These are phyloP conservation scores for Palythoa grandiflora DNA, from an alignment of 92 coral and sea anemone genomes.

Conservation along the genomic window DNA sequence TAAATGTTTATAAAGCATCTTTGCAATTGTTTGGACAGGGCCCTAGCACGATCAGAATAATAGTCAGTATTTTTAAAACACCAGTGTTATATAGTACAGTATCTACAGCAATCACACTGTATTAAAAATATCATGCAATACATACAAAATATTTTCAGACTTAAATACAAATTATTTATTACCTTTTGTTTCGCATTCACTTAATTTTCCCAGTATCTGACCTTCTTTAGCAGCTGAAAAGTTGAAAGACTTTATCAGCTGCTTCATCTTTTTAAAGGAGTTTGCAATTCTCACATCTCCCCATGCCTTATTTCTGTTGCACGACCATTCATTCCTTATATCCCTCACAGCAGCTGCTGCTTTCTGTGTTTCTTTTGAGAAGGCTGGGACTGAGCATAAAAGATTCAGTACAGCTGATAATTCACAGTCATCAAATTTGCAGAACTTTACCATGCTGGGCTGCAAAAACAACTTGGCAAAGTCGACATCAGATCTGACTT, in stretches of 20 bases:
- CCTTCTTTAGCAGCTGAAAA: conserved; percentile 37
- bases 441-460: conserved; percentile 66
- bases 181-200: conserved; percentile 57
- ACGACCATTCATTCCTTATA: conserved; percentile 66
- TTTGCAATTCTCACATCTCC: conserved; percentile 9
- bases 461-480: conserved; percentile 65
- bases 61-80: too few relatives aligned
- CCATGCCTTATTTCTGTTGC: conserved; percentile 55
- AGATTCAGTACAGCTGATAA: conserved; percentile 44
- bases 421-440: conserved; percentile 56
- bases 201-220: not conserved
- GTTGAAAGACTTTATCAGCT: conserved; percentile 18
- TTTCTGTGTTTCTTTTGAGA: conserved; percentile 23
- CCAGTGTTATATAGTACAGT: too few relatives aligned
- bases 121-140: too few relatives aligned
- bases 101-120: too few relatives aligned
- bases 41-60: too few relatives aligned
- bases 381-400: conserved; percentile 49
- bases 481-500: conserved; percentile 26
- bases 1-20: too few relatives aligned
- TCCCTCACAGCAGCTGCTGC: conserved; percentile 47
- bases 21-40: too few relatives aligned
- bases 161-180: not conserved
- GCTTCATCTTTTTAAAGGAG: conserved; percentile 59
- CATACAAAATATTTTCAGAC: too few relatives aligned